Evolutionary conservation across 2,113 vertebrate species (phyloP), one percentile per base, ranked within the genome.

Genomic region (Nycticryphes semicollaris): DNA sequence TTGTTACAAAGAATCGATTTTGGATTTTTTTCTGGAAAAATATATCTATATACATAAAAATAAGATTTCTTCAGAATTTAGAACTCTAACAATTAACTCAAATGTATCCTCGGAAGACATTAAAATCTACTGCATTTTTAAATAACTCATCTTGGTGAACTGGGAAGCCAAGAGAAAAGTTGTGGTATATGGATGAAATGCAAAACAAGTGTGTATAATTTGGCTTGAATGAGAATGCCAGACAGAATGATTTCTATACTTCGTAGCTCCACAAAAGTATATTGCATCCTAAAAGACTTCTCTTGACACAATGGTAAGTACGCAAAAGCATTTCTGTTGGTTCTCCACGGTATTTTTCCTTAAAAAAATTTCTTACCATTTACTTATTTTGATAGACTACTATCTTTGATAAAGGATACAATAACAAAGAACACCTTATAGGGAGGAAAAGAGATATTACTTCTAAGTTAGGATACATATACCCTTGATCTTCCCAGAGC

Each of bases 51-150:
- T 72, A 45, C 35, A 56, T 83, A 85, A 81, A 95, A 94, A 87
- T 85, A 84, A 39, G 31, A 86, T 25, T n/a, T 31, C 67, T 82
- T 90, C 50, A 57, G 63, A 83, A 86, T 90, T 89, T 57, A 87
- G 37, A 56, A 75, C 33, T 92, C 87, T 54, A 90, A 70, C 83
- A 80, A 76, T 74, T 57, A 89, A 63, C 5, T 4, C 20, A 82
- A 68, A 47, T 6, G 17, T 48, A 81, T 63, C 31, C n/a, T 68
- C 5, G 15, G 39, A 68, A 94, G 59, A 72, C 64, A 69, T 94
- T 80, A 94, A 86, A 94, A n/a, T 74, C 62, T 43, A 70, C 31
- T 60, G 39, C 54, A 59, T 88, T 95, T 96, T 79, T 41, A 87
- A 88, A 89, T 28, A 94, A 56, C 6, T 28, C 21, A 96, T 80